Percentiles rank a stretch among this genome's conserved stretches.
Conservation (phyloP, 37 sponge, comb jelly and placozoan genomes). For the Cladorhizidae sp. region DNA sequence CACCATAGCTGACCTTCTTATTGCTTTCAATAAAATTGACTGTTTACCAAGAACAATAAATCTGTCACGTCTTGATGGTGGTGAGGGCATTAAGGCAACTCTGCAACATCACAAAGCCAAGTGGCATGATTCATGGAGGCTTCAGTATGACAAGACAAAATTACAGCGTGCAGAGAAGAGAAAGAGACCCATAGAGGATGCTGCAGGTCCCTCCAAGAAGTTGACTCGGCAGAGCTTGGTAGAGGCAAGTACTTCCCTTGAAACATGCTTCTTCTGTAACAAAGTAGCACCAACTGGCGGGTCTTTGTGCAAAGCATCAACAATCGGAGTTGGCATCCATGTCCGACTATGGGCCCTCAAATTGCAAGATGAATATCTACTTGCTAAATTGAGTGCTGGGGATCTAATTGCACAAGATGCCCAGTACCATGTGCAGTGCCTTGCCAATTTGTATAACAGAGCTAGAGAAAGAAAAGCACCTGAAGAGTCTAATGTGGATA, state of each 20-base stretch:
- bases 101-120: background rate
- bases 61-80: no score
- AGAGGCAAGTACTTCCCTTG: background rate
- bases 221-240: no score
- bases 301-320: slow-evolving; percentile 26
- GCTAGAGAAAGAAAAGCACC: slow-evolving; percentile 8
- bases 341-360: slow-evolving; percentile 20
- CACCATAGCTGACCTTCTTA: no score
- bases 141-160: no score
- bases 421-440: slow-evolving; percentile 22
- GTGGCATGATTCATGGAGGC: background rate
- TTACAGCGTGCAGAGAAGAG: no score
- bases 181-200: no score
- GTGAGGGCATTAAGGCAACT: background rate
- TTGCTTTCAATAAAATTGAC: background rate
- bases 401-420: slow-evolving; percentile 44
- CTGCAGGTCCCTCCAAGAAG: no score
- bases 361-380: slow-evolving; percentile 2
- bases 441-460: slow-evolving; percentile 23
- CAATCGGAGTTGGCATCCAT: slow-evolving; percentile 16
- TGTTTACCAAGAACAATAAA: background rate
- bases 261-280: background rate
- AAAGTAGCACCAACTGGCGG: background rate
- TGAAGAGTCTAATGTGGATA: background rate
- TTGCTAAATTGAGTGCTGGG: slow-evolving; percentile 7